These are phyloP conservation scores for Pollimyrus isidori DNA, from an alignment of 2,113 vertebrate genomes.

Conservation along the genomic window DNA sequence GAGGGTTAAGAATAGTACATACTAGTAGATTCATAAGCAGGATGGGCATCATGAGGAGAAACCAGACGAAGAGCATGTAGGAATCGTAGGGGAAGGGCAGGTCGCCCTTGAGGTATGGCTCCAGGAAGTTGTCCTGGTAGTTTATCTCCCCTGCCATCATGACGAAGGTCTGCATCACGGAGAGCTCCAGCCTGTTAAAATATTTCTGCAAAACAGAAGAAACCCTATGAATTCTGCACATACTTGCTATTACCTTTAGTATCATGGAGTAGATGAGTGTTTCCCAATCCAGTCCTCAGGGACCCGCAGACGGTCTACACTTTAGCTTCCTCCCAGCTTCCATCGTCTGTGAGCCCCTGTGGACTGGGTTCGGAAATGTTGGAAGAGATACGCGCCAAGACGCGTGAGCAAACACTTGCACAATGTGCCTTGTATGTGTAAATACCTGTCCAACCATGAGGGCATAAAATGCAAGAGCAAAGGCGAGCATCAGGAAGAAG, in stretches of 20 bases:
- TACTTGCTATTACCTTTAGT: not conserved
- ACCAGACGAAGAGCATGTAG: slow-evolving; percentile 62
- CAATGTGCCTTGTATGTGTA: slow-evolving; percentile 10
- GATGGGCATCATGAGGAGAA: slow-evolving; percentile 73
- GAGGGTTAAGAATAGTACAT: slow-evolving; percentile 33
- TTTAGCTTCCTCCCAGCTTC: not conserved
- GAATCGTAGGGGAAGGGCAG: slow-evolving; percentile 66
- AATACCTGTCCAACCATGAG: slow-evolving; percentile 80
- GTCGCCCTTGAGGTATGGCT: slow-evolving; percentile 50
- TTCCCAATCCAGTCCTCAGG: not conserved
- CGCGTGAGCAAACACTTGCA: not conserved
- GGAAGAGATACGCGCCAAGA: not conserved
- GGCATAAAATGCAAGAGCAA: slow-evolving; percentile 80
- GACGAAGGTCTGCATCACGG: slow-evolving; percentile 73
- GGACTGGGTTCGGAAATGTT: not conserved
- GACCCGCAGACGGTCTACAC: not conserved
- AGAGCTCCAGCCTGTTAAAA: slow-evolving; percentile 59
- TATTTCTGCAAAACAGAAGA: slow-evolving; percentile 54
- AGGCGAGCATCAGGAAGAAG: slow-evolving; percentile 81
- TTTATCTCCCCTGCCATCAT: slow-evolving; percentile 83
- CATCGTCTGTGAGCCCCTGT: not conserved
- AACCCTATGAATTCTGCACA: not conserved
- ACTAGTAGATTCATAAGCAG: slow-evolving; percentile 83
- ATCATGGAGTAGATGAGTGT: not conserved
- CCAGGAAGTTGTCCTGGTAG: slow-evolving; percentile 71